Evolutionary conservation across 2,113 vertebrate genomes (phyloP), one percentile per base, ranked within the genome.

Genomic region (Lepidiolamprologus cunningtoni): DNA sequence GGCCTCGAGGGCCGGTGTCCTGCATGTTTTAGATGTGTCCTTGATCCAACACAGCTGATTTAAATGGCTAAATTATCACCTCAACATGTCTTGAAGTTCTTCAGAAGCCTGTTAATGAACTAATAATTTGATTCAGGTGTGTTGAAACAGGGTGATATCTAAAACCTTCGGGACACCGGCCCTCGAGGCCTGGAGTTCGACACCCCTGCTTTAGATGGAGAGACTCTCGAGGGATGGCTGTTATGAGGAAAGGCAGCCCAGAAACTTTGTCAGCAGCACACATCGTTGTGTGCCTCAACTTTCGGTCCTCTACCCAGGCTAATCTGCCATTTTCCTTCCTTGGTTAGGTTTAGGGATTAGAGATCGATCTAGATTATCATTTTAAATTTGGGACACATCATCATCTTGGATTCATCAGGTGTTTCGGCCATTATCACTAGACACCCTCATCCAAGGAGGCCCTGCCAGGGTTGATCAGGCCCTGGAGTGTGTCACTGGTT

Each of bases 241-340:
- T 53, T 53, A 6, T 6, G 50, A 53, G 50, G 50, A 53, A 53
- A 53, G 50, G 50, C 50, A 53, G 50, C 50, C 50, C 0, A 53
- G 2, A 53, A 53, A 53, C 50, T n/a, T n/a, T 10, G 1, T 0
- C 50, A n/a, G 50, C 50, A n/a, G 50, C 50, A n/a, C 9, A 6
- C 50, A 10, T n/a, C 9, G 1, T n/a, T 53, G 50, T n/a, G 19
- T 53, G 19, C 5, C 19, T 52, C 19, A 52, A 10, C 50, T n/a
- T 52, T n/a, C 5, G 0, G 50, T 52, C 50, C 5, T n/a, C 0
- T n/a, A 53, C 9, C 19, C 50, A n/a, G 19, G 50, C 19, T 52
- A n/a, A 52, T 52, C 50, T 52, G 50, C 50, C 50, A 52, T 52
- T 52, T 53, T 53, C 9, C 50, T 53, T 10, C 19, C 19, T 53